Percentiles rank a stretch among this genome's conserved stretches.
These are phyloP conservation scores for Myiagra hebetior DNA, from an alignment of 2,113 vertebrate species.

Conservation along the genomic window DNA sequence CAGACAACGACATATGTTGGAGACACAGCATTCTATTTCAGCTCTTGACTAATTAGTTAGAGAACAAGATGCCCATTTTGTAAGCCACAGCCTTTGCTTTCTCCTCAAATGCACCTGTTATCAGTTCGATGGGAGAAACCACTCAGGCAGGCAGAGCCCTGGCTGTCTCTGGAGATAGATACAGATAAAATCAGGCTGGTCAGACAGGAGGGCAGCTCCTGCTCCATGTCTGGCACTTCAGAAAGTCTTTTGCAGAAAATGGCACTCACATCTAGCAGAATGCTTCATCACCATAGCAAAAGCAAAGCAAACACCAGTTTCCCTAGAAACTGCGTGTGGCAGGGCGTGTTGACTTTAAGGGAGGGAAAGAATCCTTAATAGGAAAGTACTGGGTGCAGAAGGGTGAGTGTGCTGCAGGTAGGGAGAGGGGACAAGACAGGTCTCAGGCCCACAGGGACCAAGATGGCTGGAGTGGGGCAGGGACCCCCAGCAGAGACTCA, in stretches of 20 bases:
- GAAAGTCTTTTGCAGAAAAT: neutral
- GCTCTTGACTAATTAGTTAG: neutral
- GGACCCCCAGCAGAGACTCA: neutral
- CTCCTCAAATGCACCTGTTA: neutral
- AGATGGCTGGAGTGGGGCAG: neutral
- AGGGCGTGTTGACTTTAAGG: neutral
- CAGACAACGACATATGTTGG: fast-evolving
- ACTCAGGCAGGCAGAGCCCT: neutral
- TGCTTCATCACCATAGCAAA: slow-evolving; percentile 17
- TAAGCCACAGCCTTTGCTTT: neutral
- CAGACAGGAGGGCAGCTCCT: neutral
- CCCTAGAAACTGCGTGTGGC: neutral
- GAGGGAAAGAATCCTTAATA: neutral
- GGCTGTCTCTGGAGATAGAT: neutral
- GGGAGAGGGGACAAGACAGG: neutral
- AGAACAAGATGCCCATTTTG: neutral
- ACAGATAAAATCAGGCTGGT: neutral
- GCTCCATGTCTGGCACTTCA: neutral
- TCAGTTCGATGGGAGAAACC: neutral
- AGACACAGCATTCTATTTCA: neutral
- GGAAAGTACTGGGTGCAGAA: neutral
- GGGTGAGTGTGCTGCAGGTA: neutral
- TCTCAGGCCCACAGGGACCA: neutral
- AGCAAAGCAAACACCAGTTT: slow-evolving; percentile 31
- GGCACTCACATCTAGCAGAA: neutral